Evolutionary conservation across 2,113 vertebrate species (phyloP), one percentile per base, ranked within the genome.

Genomic region (Pelecanus crispus): DNA sequence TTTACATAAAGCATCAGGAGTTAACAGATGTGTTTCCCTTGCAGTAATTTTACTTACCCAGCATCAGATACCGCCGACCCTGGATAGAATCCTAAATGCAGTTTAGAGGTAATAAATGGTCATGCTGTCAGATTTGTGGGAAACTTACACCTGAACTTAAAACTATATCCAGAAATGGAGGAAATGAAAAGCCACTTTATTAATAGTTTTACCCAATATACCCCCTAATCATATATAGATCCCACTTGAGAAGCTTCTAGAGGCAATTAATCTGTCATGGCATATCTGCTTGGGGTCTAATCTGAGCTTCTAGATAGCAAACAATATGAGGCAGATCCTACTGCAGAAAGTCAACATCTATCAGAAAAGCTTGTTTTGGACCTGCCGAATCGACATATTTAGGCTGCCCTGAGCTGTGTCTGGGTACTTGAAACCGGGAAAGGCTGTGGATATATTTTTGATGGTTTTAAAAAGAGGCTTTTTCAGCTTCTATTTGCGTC

Each of bases 51-150:
- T 92, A 17, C 24, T 88, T 93, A 38, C 44, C 32, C 10, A 70
- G 20, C 9, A 38, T 38, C 31, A 32, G 13, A 10, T 80, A 58
- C 42, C 0, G 0, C 75, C 89, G 72, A 49, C 42, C 20, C n/a
- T 77, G 16, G 50, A 29, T 3, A 55, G 32, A 70, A 50, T 78
- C 40, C 47, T 81, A 47, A 79, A 81, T 84, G 84, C 67, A 70
- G 13, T 44, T 75, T 44, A 68, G 62, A 65, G 17, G 38, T 74
- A 36, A 22, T 62, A 63, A 77, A 80, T 36, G 13, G 5, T 68
- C 20, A 21, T 49, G 17, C 42, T 44, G 66, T 55, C 49, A 52
- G 67, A 55, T 71, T 10, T 36, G 3, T 36, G 13, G 8, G 24
- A 72, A 87, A 55, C 13, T 61, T 68, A 11, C 9, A 44, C 19